These are phyloP conservation scores for Marmota flaviventris DNA, from an alignment of 2,113 vertebrate genomes.

Conservation along the genomic window DNA sequence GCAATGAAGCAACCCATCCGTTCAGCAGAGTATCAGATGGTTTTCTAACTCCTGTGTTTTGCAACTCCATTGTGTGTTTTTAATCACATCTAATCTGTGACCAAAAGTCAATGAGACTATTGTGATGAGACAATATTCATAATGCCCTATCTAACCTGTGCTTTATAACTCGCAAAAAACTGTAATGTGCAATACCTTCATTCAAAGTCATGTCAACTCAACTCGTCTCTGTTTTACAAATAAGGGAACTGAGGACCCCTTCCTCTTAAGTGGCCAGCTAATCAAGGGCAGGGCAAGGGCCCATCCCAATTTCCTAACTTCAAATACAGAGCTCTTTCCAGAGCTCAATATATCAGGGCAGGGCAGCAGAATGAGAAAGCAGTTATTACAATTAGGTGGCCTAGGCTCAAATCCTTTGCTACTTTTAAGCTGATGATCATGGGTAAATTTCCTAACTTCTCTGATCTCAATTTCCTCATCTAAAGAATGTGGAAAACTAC, in stretches of 20 bases:
- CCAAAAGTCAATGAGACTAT: not conserved
- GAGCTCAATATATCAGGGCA: not conserved
- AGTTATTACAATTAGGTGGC: not conserved
- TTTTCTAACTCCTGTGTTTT: not conserved
- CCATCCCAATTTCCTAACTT: not conserved
- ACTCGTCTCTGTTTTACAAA: not conserved
- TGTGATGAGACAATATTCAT: not conserved
- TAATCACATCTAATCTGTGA: not conserved
- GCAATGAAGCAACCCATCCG: not conserved
- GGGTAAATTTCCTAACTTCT: not conserved
- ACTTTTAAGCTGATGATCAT: not conserved
- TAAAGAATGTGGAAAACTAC: not conserved
- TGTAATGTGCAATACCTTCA: not conserved
- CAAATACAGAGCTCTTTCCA: conserved; percentile 7
- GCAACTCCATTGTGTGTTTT: not conserved
- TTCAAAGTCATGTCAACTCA: not conserved
- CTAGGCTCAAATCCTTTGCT: conserved; percentile 26
- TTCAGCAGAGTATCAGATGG: not conserved
- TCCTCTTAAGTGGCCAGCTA: not conserved
- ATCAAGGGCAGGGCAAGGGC: not conserved
- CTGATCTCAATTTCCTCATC: conserved; percentile 1
- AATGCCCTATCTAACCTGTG: not conserved
- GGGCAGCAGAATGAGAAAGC: not conserved
- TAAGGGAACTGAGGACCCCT: not conserved
- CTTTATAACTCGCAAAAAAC: not conserved